A percentile compares a stretch with the other conserved stretches of the same genome.
phyloP scores from a whole-genome alignment of 2,797 vertebrate species.

The Oreochromis mossambicus region DNA sequence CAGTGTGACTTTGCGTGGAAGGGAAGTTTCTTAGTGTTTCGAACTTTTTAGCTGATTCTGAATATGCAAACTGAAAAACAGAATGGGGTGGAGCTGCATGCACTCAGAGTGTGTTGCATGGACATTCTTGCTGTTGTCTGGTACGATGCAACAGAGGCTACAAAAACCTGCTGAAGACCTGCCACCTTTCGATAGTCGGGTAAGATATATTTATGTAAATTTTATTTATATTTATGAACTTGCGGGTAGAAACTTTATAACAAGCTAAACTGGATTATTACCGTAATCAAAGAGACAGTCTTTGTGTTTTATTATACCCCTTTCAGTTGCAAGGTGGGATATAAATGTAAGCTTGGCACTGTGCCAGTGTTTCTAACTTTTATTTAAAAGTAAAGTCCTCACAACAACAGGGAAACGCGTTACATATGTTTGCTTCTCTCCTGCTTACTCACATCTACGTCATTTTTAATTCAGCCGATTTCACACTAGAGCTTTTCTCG shows the following conservation, averaged over 20 bases:
- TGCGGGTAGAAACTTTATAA: neutral
- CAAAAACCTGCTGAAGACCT: neutral
- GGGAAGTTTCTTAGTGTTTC: neutral
- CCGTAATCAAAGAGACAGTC: neutral
- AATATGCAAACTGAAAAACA: constrained; percentile 18
- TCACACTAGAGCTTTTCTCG: too few relatives aligned
- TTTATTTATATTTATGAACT: neutral
- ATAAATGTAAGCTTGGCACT: neutral
- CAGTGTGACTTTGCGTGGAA: neutral
- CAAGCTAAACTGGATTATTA: neutral
- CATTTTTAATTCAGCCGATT: neutral
- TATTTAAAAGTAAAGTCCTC: neutral
- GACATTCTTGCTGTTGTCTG: constrained; percentile 6
- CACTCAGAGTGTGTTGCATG: constrained; percentile 24
- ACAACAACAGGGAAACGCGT: neutral
- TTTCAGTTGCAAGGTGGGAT: neutral
- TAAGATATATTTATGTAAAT: constrained; percentile 16
- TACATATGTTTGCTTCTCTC: neutral
- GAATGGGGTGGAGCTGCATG: constrained; percentile 58
- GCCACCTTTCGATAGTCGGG: constrained; percentile 21
- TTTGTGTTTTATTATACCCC: neutral
- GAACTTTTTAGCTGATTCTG: neutral
- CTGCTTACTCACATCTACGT: neutral
- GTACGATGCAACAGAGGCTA: constrained; percentile 4
- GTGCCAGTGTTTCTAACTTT: neutral